Base-by-base conservation (phyloP, 2,797 vertebrate genomes). In the Phylloscopus collybita region DNA sequence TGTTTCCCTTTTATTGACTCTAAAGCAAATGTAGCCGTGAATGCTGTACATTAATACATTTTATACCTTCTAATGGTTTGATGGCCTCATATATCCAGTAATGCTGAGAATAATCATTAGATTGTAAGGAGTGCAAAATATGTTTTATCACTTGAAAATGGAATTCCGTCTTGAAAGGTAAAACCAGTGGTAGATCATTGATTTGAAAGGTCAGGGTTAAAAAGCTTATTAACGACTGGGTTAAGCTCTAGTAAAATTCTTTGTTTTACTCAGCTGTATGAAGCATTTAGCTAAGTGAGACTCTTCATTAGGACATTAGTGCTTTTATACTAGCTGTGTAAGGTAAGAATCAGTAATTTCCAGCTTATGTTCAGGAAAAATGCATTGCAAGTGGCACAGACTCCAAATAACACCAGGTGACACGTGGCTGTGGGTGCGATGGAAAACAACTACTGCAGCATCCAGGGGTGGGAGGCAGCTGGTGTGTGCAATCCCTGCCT, bases 1-100 rank as follows among this genome's bases (percentile, higher is more conserved):
- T 96, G 94, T 97, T 97, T 98, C 96, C 90, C 96, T 98, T 98
- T 97, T 97, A 98, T 97, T 98, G 97, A 98, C 97, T 97, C 86
- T 92, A 97, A 97, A 97, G 96, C 96, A 97, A 98, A 97, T 95
- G 96, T 95, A 96, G 83, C 95, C 11, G 2, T 96, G 96, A 97
- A 97, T 96, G 94, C 92, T 94, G 61, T 91, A 94, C 88, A 90
- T 97, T 97, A 97, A 97, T 97, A 97, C 97, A 90, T 96, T 97
- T 97, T 97, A 97, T 97, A 95, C 75, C 85, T 97, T 94, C 96
- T 97, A 97, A 98, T 97, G 95, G 96, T 93, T 96, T 96, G 97
- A 97, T 97, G 96, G 97, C 94, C 97, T 89, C 76, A 96, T 97
- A 94, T 96, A 92, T 97, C 96, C 95, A 96, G 93, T 89, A 96